Percentiles rank a stretch among this genome's conserved stretches.
Conservation (phyloP, 2,888 invertebrate genomes). For the Taphrorychus bicolor region DNA sequence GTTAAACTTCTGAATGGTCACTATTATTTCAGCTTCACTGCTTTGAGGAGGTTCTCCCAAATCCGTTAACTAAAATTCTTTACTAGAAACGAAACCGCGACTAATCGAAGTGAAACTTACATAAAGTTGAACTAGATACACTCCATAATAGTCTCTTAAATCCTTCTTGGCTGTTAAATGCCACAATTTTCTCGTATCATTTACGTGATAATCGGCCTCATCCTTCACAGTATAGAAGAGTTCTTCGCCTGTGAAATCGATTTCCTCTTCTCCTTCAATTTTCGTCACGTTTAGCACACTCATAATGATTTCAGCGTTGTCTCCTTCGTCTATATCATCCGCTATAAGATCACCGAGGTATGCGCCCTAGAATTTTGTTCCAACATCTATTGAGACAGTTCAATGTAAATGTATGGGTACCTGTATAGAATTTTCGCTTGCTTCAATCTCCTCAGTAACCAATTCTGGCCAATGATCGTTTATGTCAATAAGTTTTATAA, state of each 20-base stretch:
- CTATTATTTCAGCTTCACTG: slow-evolving; percentile 44
- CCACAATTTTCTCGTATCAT: slow-evolving; percentile 52
- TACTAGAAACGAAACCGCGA: background rate
- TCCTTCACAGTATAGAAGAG: slow-evolving; percentile 44
- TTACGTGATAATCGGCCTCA: slow-evolving; percentile 41
- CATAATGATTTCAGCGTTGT: slow-evolving; percentile 45
- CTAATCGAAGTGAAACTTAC: no score
- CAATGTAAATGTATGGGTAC: slow-evolving; percentile 37
- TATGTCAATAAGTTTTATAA: slow-evolving; percentile 65
- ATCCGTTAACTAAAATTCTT: slow-evolving; percentile 63
- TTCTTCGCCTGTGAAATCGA: slow-evolving; percentile 53
- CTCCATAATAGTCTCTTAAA: slow-evolving; percentile 66
- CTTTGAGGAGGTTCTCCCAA: slow-evolving; percentile 60
- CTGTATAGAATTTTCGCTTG: slow-evolving; percentile 41
- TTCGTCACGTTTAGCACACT: slow-evolving; percentile 52
- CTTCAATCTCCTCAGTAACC: slow-evolving; percentile 10
- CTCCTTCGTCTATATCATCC: slow-evolving; percentile 44
- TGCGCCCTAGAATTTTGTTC: slow-evolving; percentile 43
- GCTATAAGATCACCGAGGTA: slow-evolving; percentile 44
- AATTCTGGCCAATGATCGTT: slow-evolving; percentile 67
- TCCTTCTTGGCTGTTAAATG: slow-evolving; percentile 60
- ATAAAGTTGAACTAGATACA: slow-evolving; percentile 62
- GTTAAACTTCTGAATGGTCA: slow-evolving; percentile 64
- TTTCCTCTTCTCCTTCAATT: slow-evolving; percentile 57
- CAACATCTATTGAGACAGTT: no score